A percentile compares a stretch with the other conserved stretches of the same genome.
Conservation (phyloP, 2,888 invertebrate genomes). For the Aporophyla lueneburgensis region DNA sequence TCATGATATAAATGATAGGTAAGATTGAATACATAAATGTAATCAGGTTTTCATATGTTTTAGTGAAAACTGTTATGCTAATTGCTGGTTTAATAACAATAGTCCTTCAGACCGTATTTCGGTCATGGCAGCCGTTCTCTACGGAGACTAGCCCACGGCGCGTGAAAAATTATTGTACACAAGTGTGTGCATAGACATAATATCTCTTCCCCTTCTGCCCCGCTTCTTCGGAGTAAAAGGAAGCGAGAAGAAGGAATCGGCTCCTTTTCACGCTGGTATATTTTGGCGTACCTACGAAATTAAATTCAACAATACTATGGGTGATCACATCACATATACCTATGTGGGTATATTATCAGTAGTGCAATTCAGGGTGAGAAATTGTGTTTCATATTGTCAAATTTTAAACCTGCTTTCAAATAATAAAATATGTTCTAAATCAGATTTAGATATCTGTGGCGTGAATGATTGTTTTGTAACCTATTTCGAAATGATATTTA, state of each 20-base stretch:
- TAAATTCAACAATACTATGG: background rate
- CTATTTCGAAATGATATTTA: background rate
- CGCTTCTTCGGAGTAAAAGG: too few species aligned
- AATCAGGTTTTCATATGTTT: constrained; percentile 6
- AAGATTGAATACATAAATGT: constrained; percentile 14
- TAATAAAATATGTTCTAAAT: background rate
- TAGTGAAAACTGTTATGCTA: constrained; percentile 4
- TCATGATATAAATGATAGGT: constrained; percentile 4
- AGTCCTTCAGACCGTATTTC: background rate
- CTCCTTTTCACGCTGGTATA: background rate
- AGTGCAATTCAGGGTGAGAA: background rate
- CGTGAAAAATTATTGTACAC: background rate
- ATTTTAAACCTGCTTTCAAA: background rate
- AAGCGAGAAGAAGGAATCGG: too few species aligned
- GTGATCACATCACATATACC: background rate
- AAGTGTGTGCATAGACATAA: background rate
- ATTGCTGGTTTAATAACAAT: background rate
- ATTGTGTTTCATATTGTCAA: background rate
- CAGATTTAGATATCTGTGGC: background rate
- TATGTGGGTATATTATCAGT: background rate
- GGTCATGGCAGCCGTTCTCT: background rate
- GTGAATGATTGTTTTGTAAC: background rate
- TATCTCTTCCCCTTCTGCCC: too few species aligned
- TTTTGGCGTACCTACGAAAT: background rate
- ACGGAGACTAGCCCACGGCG: background rate